phyloP scores from a whole-genome alignment of 30 jellyfish, hydroid and myxozoan species.

The Aurelia sp. region DNA sequence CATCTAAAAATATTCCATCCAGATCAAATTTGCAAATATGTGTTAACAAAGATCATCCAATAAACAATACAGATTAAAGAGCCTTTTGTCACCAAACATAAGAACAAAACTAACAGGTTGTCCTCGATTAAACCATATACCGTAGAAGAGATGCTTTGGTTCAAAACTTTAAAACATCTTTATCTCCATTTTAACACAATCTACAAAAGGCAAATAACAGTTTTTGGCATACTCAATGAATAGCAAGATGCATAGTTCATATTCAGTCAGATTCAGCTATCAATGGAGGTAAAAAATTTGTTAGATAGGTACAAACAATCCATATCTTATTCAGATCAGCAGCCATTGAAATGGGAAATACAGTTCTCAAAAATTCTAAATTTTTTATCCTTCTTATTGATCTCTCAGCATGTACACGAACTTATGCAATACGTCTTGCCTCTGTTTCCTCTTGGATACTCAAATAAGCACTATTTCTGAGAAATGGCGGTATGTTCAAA shows the following conservation, averaged over 20 bases:
- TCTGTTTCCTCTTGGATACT: conserved; percentile 49
- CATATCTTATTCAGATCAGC: conserved; percentile 32
- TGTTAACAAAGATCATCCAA: no score
- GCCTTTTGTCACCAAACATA: no score
- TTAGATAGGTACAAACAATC: conserved; percentile 40
- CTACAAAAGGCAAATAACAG: background rate
- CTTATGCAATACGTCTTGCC: conserved; percentile 70
- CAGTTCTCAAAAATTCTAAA: conserved; percentile 20
- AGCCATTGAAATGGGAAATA: conserved; percentile 31
- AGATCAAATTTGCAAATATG: no score
- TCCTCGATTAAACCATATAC: no score
- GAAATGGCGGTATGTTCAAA: conserved; percentile 63
- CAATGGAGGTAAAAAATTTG: conserved; percentile 35
- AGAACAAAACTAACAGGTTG: no score
- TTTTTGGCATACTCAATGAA: background rate
- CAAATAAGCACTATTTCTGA: conserved; percentile 21
- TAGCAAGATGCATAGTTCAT: no score
- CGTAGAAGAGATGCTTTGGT: no score
- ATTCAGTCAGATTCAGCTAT: background rate
- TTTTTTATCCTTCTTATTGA: conserved; percentile 60
- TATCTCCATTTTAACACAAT: background rate
- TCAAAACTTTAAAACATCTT: background rate
- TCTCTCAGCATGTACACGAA: conserved; percentile 75
- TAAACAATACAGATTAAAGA: no score
- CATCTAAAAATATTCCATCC: no score